phyloP scores from a whole-genome alignment of 2,113 vertebrate species.

The Pantherophis guttatus region DNA sequence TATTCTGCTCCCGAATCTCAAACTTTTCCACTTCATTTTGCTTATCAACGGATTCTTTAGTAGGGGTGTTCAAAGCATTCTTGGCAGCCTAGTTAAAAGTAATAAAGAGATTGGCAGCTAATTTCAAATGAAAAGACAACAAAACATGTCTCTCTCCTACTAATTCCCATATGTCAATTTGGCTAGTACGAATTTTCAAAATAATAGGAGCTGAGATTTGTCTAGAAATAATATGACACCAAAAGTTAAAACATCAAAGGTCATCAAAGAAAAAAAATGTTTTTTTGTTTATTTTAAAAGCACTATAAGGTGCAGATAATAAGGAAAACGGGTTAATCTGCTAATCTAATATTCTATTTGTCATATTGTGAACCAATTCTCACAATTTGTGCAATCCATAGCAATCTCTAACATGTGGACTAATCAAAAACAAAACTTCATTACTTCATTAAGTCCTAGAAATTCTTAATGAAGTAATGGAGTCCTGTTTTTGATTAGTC shows the following conservation, averaged over 20 bases:
- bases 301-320: not conserved
- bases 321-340: not conserved
- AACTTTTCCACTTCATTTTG: slow-evolving; percentile 89
- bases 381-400: not conserved
- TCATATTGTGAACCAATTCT: not conserved
- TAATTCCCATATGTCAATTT: not conserved
- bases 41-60: slow-evolving; percentile 79
- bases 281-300: not conserved
- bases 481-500: not conserved
- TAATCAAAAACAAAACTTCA: not conserved
- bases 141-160: not conserved
- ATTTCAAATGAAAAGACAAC: slow-evolving; percentile 7
- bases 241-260: not conserved
- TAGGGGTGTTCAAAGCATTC: slow-evolving; percentile 81
- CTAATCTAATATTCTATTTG: not conserved
- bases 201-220: not conserved
- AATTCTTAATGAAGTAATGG: not conserved
- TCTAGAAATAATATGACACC: not conserved
- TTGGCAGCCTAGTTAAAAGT: slow-evolving; percentile 78
- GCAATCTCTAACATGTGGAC: not conserved
- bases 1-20: slow-evolving; percentile 92
- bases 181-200: not conserved
- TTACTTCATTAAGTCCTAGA: not conserved
- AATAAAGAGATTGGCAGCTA: not conserved
- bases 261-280: too few species aligned